These are phyloP conservation scores for Drosophila melanica DNA, from an alignment of 1,140 invertebrate species.

Conservation along the genomic window DNA sequence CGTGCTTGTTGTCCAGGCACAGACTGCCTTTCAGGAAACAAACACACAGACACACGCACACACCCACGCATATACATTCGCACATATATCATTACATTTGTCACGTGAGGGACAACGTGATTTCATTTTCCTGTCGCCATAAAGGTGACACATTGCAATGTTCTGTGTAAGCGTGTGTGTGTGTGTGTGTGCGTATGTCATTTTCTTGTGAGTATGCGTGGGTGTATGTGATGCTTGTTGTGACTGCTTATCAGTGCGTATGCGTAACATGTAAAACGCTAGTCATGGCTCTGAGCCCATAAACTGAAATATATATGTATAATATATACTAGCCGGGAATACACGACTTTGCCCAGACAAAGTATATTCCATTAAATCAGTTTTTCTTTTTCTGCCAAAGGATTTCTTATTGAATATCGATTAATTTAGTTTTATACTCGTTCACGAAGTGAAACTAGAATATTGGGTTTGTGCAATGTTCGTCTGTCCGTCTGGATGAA, in stretches of 20 bases:
- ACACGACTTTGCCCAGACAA: too few species aligned
- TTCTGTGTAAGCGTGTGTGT: slow-evolving; percentile 32
- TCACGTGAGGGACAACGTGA: slow-evolving; percentile 81
- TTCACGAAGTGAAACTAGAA: too few species aligned
- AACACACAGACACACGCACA: slow-evolving; percentile 21
- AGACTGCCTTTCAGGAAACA: slow-evolving; percentile 11
- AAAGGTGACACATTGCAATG: slow-evolving; percentile 81
- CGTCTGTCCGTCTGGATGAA: too few species aligned
- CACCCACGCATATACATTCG: neutral
- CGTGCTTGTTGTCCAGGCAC: slow-evolving; percentile 54
- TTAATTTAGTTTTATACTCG: too few species aligned
- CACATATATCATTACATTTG: slow-evolving; percentile 81
- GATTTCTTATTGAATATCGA: too few species aligned
- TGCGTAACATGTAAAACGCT: slow-evolving; percentile 59
- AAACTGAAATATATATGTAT: slow-evolving; percentile 11
- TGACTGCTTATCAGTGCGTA: slow-evolving; percentile 43
- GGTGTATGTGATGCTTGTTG: slow-evolving; percentile 20
- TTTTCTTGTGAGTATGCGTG: slow-evolving; percentile 11
- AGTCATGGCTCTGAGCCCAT: slow-evolving; percentile 25
- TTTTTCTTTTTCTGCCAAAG: too few species aligned
- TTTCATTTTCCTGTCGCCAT: slow-evolving; percentile 82
- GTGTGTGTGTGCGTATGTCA: slow-evolving; percentile 12
- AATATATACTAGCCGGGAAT: neutral
- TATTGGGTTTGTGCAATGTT: too few species aligned
- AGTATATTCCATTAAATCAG: too few species aligned